Conservation (phyloP, 2,113 vertebrate species). For the Actenoides hombroni region DNA sequence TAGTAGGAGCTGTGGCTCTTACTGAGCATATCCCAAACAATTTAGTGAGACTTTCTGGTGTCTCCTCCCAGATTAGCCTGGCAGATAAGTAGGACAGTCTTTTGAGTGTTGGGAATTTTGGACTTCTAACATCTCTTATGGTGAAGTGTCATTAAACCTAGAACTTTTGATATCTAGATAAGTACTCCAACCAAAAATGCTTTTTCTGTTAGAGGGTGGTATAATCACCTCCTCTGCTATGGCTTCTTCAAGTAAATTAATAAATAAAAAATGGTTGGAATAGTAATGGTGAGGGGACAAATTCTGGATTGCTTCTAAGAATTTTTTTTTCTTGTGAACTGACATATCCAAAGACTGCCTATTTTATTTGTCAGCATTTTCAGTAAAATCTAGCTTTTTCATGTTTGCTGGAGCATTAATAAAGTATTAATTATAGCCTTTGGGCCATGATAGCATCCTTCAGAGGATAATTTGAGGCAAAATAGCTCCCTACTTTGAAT, state of each 20-base stretch:
- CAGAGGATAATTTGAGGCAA: not conserved
- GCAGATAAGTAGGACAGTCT: not conserved
- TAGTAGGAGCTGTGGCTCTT: not conserved
- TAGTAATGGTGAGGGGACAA: not conserved
- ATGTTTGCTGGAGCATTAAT: not conserved
- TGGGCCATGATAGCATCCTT: not conserved
- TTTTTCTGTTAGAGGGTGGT: not conserved
- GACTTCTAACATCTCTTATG: not conserved
- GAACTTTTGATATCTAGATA: not conserved
- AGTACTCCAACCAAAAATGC: not conserved
- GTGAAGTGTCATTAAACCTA: not conserved
- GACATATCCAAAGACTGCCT: not conserved
- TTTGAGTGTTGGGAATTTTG: not conserved
- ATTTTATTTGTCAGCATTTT: not conserved
- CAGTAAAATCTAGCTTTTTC: not conserved
- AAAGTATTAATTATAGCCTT: not conserved
- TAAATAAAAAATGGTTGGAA: not conserved
- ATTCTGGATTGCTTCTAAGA: not conserved
- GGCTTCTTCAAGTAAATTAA: not conserved
- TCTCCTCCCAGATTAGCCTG: not conserved
- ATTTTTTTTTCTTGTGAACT: not conserved
- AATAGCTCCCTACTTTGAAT: not conserved
- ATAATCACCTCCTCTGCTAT: not conserved
- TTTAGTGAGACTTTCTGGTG: not conserved
- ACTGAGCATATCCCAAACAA: not conserved